Evolutionary conservation across 2,888 invertebrate genomes (phyloP).

Genomic region (Lypha dubia): DNA sequence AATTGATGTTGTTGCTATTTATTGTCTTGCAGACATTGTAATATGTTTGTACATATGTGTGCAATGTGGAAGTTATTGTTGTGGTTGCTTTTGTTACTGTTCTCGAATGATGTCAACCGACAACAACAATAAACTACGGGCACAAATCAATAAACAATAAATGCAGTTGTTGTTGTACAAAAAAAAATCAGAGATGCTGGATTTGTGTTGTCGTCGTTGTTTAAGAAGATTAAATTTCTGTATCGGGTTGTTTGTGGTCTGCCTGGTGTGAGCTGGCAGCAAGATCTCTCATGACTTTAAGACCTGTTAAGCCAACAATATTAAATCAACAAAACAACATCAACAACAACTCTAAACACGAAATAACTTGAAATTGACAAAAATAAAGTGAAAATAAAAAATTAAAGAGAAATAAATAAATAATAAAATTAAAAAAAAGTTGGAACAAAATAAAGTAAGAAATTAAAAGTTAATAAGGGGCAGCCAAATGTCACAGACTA

Average conservation of each 20-base stretch:
- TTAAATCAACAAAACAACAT: constrained; percentile 38
- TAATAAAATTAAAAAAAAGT: constrained; percentile 41
- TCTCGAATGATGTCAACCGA: constrained; percentile 67
- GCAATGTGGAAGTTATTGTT: constrained; percentile 10
- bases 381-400: constrained; percentile 33
- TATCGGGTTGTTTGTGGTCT: neutral
- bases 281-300: constrained; percentile 41
- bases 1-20: constrained; percentile 39
- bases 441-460: constrained; percentile 52
- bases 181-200: constrained; percentile 49
- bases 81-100: constrained; percentile 39
- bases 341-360: constrained; percentile 7
- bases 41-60: too few species aligned
- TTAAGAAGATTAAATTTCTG: constrained; percentile 31
- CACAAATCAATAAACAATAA: constrained; percentile 66
- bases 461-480: constrained; percentile 70
- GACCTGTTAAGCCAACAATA: constrained; percentile 54
- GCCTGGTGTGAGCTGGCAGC: constrained; percentile 8
- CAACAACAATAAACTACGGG: constrained; percentile 28
- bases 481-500: constrained; percentile 70
- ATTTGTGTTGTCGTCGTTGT: constrained; percentile 50
- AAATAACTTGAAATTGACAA: constrained; percentile 36
- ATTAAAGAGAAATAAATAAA: neutral
- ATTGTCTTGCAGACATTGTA: constrained; percentile 15
- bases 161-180: constrained; percentile 39